Conservation (phyloP, 2,113 vertebrate species). For the Ailuropoda melanoleuca region DNA sequence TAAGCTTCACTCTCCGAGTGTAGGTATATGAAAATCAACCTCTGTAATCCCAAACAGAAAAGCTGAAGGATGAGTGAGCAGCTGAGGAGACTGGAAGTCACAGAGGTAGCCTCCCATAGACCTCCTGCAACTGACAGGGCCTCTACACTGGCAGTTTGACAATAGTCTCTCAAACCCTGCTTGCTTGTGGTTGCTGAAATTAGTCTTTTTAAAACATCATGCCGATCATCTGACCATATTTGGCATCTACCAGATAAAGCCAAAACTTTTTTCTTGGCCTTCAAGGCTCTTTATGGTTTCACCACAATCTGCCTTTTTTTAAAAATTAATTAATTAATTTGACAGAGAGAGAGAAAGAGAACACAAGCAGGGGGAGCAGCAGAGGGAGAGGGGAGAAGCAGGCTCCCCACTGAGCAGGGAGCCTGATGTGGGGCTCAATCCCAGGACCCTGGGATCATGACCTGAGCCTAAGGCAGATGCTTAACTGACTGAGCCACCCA, state of each 20-base stretch:
- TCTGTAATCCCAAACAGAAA: conserved; percentile 18
- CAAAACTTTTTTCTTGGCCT: not conserved
- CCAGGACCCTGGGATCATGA: not conserved
- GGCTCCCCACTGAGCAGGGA: not conserved
- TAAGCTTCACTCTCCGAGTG: not conserved
- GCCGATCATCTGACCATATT: not conserved
- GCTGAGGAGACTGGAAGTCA: not conserved
- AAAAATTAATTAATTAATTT: not conserved
- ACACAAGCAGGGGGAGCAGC: not conserved
- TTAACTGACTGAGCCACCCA: not conserved
- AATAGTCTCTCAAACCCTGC: not conserved
- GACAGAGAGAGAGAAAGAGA: not conserved
- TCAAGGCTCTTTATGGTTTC: not conserved
- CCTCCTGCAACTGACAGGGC: not conserved
- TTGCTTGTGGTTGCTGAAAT: not conserved
- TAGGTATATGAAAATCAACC: conserved; percentile 31
- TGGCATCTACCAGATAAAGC: not conserved
- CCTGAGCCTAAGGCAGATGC: not conserved
- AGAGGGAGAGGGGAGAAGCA: not conserved
- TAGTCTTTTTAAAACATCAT: not conserved
- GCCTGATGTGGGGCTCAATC: not conserved
- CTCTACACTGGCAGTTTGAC: not conserved
- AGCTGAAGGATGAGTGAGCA: not conserved
- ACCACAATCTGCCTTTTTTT: not conserved
- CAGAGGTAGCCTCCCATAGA: not conserved